Percentiles rank a stretch among this genome's conserved stretches.
Evolutionary conservation across 2,113 vertebrate genomes (phyloP).

Genomic region (Muntiacus reevesi): DNA sequence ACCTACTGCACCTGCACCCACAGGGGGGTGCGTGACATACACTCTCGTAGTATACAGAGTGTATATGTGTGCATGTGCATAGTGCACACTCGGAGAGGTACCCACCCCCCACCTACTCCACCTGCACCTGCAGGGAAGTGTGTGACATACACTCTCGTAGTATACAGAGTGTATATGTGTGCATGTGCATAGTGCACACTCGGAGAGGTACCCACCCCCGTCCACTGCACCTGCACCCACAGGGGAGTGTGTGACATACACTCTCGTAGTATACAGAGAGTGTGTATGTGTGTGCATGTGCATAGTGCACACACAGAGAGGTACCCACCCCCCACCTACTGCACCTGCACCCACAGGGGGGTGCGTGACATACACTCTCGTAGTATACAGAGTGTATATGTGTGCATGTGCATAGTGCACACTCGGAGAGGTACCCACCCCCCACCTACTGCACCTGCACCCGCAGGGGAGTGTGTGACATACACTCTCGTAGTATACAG

Average conservation of each 20-base stretch:
- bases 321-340: rapidly evolving
- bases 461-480: neutral
- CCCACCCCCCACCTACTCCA: rapidly evolving
- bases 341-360: too few relatives aligned
- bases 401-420: conserved; percentile 81
- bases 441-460: rapidly evolving
- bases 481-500: neutral
- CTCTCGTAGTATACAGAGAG: too few relatives aligned
- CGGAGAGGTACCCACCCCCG: too few relatives aligned
- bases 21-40: too few relatives aligned
- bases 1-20: rapidly evolving
- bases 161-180: neutral
- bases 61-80: neutral
- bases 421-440: neutral
- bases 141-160: neutral
- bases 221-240: rapidly evolving
- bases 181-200: too few relatives aligned
- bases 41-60: too few relatives aligned
- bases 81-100: neutral
- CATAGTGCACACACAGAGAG: too few relatives aligned
- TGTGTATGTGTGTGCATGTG: too few relatives aligned
- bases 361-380: too few relatives aligned
- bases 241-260: too few relatives aligned
- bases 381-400: too few relatives aligned
- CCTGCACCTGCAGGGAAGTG: neutral